phyloP scores from a whole-genome alignment of 2,888 invertebrate genomes.

The Chrysolina oricalcia region DNA sequence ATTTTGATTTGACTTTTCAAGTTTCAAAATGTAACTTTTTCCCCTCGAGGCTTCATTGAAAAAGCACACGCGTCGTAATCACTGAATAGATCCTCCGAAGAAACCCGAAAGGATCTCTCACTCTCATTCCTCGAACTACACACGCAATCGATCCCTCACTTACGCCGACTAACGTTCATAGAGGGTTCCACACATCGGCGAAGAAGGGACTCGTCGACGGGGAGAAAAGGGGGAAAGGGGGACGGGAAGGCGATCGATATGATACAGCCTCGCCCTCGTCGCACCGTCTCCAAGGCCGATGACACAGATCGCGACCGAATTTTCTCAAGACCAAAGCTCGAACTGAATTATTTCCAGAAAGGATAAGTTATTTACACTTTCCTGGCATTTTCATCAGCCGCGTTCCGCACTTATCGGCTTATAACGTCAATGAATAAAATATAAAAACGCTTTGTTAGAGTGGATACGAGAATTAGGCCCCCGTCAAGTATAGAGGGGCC shows the following conservation, averaged over 20 bases:
- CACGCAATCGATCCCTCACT: neutral
- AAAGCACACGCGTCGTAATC: neutral
- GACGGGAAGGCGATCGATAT: conserved; percentile 59
- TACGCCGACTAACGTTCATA: neutral
- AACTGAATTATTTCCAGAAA: conserved; percentile 15
- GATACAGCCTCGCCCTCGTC: conserved; percentile 61
- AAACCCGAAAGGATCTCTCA: neutral
- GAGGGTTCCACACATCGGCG: neutral
- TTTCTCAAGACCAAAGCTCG: conserved; percentile 28
- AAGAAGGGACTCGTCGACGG: conserved; percentile 23
- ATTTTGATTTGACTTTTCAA: too few species aligned
- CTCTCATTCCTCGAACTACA: neutral
- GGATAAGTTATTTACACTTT: conserved; percentile 20
- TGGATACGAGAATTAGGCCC: neutral
- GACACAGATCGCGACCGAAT: conserved; percentile 58
- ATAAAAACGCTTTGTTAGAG: neutral
- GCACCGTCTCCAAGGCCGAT: conserved; percentile 62
- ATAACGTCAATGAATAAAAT: conserved; percentile 10
- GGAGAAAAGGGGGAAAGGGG: conserved; percentile 46
- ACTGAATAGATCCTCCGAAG: neutral
- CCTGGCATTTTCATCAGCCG: conserved; percentile 9
- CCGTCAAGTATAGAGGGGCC: neutral
- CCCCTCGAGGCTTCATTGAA: too few species aligned
- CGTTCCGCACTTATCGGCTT: conserved; percentile 17
- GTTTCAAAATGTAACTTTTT: too few species aligned